These are phyloP conservation scores for Temnothorax longispinosus DNA, from an alignment of 1,140 invertebrate species.

Conservation along the genomic window DNA sequence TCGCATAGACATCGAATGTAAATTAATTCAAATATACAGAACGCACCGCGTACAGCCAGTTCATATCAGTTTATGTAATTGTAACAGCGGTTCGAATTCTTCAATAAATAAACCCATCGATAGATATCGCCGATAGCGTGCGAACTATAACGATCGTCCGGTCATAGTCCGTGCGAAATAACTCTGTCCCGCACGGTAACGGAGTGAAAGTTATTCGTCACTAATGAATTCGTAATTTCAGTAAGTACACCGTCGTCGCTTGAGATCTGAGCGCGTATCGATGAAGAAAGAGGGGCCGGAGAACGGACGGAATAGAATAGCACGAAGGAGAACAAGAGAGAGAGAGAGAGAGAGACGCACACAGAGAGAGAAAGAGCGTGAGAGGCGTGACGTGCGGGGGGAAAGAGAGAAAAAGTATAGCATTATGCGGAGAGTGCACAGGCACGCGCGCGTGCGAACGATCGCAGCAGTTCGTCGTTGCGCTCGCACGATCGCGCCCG, in stretches of 20 bases:
- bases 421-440: conserved; percentile 21
- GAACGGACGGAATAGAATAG: background rate
- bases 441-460: conserved; percentile 63
- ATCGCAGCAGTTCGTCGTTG: conserved; percentile 28
- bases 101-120: background rate
- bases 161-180: conserved; percentile 42
- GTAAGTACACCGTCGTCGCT: conserved; percentile 49
- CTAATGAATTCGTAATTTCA: conserved; percentile 75
- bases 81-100: background rate
- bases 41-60: background rate
- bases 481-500: conserved; percentile 69
- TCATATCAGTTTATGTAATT: background rate
- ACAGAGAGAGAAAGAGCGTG: background rate
- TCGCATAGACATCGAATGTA: background rate
- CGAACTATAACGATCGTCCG: background rate
- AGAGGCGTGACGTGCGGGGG: background rate
- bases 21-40: background rate
- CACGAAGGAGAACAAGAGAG: background rate
- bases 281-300: conserved; percentile 20
- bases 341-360: background rate
- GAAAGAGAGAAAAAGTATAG: conserved; percentile 24
- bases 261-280: conserved; percentile 54
- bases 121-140: background rate
- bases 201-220: conserved; percentile 71
- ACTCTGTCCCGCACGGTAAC: conserved; percentile 9